A percentile compares a stretch with the other conserved stretches of the same genome.
phyloP scores from a whole-genome alignment of 2,797 vertebrate species.

The Schizopygopsis malacanthus region DNA sequence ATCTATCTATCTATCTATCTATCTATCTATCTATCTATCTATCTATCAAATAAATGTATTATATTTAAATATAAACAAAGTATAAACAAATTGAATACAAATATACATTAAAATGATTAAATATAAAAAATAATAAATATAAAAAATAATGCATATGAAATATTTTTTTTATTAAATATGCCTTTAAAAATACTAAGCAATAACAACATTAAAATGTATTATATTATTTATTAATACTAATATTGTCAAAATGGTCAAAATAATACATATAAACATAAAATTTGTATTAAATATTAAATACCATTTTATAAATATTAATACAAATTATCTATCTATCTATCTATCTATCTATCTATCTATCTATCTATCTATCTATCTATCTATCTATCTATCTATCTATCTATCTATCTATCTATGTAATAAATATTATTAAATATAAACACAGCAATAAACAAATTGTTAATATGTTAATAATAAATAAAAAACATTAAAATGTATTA shows the following conservation, averaged over 20 bases:
- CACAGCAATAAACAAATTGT: neutral
- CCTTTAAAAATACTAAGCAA: neutral
- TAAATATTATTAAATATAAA: neutral
- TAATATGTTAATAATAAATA: neutral
- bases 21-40: too few relatives aligned
- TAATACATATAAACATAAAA: too few relatives aligned
- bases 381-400: neutral
- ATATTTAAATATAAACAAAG: too few relatives aligned
- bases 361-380: neutral
- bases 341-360: neutral
- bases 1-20: too few relatives aligned
- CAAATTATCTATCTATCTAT: too few relatives aligned
- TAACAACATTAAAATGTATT: neutral
- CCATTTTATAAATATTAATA: too few relatives aligned
- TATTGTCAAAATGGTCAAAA: neutral
- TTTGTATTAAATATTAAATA: too few relatives aligned
- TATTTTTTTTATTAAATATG: neutral
- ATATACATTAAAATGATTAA: neutral
- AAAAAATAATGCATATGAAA: neutral
- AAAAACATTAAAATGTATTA: neutral
- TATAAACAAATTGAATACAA: too few relatives aligned
- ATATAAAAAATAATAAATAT: neutral
- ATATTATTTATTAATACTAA: neutral
- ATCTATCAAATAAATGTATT: too few relatives aligned
- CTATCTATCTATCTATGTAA: neutral